Base-by-base conservation (phyloP, 1,140 invertebrate genomes). In the Brachionus plicatilis region DNA sequence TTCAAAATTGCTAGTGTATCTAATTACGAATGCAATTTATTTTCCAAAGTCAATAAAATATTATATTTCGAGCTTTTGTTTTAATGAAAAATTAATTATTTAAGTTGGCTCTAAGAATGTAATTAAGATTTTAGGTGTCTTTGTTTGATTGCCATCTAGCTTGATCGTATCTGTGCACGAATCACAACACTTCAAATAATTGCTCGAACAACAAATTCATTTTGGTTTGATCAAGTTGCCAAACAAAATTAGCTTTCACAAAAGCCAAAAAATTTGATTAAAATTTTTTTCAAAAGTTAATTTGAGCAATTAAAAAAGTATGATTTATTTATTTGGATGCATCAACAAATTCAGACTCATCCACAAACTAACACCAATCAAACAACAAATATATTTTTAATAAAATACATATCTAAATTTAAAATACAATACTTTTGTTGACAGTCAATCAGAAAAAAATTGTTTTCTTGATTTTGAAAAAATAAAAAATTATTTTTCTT, bases 1-100 rank as follows among this genome's bases (percentile, higher is more conserved):
- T 66, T 66, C 12, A 33, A 41, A 33, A 68, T 68, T 68, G 27
- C 11, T 68, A 41, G 66, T 68, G 37, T 72, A 72, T 72, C 37
- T 72, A 72, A 72, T 72, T 72, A 72, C 68, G 37, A 72, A 72
- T 43, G 68, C 68, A 72, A 72, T 72, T 72, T 72, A 72, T 47
- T 72, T 72, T 72, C 12, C 53, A 60, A 72, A 72, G 68, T 72
- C 68, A 72, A 72, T 72, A 72, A 72, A 43, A 72, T 72, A 72
- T 72, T 43, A 72, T 24, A 43, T 72, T 43, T 72, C 37, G 17
- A 41, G 41, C 17, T 72, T 72, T 72, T 72, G 17, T 72, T 72
- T 72, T 72, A 43, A 41, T 72, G 33, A 41, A 43, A 72, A 72
- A 72, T 72, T 72, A 72, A 72, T 72, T 72, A 9, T 72, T 72